Conservation (phyloP, 2,113 vertebrate genomes). For the Rhinolophus sinicus region DNA sequence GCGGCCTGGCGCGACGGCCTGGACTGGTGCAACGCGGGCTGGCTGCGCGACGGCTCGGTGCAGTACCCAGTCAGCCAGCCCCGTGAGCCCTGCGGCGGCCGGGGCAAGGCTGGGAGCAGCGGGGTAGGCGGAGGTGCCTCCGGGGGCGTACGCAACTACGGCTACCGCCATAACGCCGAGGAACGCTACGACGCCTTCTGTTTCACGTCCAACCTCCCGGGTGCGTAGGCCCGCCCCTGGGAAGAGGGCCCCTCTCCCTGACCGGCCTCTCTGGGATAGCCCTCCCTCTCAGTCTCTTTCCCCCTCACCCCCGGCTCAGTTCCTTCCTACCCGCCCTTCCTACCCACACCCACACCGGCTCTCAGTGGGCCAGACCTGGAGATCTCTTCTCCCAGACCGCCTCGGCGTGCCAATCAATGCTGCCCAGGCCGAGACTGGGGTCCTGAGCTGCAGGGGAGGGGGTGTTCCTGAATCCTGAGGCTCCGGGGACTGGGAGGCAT, state of each 20-base stretch:
- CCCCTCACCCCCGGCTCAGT: not conserved
- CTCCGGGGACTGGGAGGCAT: fast-evolving
- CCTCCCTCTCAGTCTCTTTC: not conserved
- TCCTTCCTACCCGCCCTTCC: not conserved
- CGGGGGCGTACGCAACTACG: slow-evolving; percentile 93
- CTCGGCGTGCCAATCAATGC: too few relatives aligned
- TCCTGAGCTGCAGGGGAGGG: not conserved
- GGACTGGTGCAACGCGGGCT: slow-evolving; percentile 98
- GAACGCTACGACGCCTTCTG: slow-evolving; percentile 96
- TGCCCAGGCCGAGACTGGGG: not conserved
- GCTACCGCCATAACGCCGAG: slow-evolving; percentile 94
- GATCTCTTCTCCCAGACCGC: not conserved
- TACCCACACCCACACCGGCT: too few relatives aligned
- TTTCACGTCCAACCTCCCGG: slow-evolving; percentile 95
- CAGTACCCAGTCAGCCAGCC: slow-evolving; percentile 95
- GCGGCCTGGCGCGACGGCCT: slow-evolving; percentile 95
- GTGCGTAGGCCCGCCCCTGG: slow-evolving; percentile 79
- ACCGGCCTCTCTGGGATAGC: not conserved
- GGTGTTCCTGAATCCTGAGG: not conserved
- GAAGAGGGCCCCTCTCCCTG: not conserved
- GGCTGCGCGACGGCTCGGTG: slow-evolving; percentile 95
- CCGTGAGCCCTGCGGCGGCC: slow-evolving; percentile 91
- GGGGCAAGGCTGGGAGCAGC: slow-evolving; percentile 86
- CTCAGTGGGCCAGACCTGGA: not conserved
- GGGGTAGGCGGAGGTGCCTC: slow-evolving; percentile 87